Evolutionary conservation across 2,797 vertebrate species (phyloP), one percentile per base, ranked within the genome.

Genomic region (Sciurus carolinensis): DNA sequence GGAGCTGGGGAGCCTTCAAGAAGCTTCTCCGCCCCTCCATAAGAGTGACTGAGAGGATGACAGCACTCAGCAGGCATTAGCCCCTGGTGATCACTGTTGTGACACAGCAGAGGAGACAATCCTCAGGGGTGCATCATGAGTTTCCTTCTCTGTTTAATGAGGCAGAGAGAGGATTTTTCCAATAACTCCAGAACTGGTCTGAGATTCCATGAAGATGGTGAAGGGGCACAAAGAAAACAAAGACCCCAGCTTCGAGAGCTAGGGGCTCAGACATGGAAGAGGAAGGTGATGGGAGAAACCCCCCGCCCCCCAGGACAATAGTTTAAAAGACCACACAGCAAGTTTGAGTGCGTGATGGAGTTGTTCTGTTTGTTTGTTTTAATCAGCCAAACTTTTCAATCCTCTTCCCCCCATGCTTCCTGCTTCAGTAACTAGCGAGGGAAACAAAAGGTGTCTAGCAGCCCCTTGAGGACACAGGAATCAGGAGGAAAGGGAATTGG

Each of bases 11-110:
- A 36, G 5, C 36, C 42, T 91, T 69, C 0, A 3, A 75, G 83
- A 90, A 64, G 92, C 62, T 47, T 96, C 10, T 10, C 26, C 1
- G 0, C 24, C 47, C 39, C 64, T 94, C 33, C 86, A 50, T 67
- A 54, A 28, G 3, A 72, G 36, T 24, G 73, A 47, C 20, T 64
- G 42, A 88, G 85, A 59, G 69, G 66, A 96, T 50, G 64, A 50
- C 54, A 44, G 82, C 50, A 89, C 81, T 95, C 52, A 72, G 36
- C 30, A 85, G 64, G 88, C 73, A 76, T 47, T 54, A 79, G 39
- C 87, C 91, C 66, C 22, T 3, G 10, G 42, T 71, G 50, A 69
- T 47, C 50, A 24, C 69, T 92, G 9, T 1, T 76, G 52, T 52
- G 81, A 57, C 24, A 11, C 14, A 3, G 50, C 28, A 77, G 62